Percentiles rank a stretch among this genome's conserved stretches.
Conservation (phyloP, 2,888 invertebrate species). For the Nemapogon koenigi region DNA sequence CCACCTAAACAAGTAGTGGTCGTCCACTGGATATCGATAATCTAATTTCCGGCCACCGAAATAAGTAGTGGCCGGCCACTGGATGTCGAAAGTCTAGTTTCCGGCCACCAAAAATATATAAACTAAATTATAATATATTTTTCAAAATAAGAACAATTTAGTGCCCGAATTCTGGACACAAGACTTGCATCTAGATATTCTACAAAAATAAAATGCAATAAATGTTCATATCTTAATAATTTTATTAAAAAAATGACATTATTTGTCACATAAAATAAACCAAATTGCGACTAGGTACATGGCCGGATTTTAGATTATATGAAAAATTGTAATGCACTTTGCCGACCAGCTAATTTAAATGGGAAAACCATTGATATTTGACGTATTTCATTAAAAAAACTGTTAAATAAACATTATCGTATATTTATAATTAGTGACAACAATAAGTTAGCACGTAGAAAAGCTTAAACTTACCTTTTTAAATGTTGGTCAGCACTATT, state of each 20-base stretch:
- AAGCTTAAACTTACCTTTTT: background rate
- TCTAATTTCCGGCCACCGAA: no score
- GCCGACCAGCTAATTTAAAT: background rate
- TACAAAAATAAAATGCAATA: background rate
- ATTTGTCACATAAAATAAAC: background rate
- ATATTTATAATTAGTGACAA: background rate
- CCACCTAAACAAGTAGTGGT: no score
- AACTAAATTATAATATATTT: background rate
- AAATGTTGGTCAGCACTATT: background rate
- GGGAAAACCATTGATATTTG: background rate
- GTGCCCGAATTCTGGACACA: background rate
- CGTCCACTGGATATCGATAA: no score
- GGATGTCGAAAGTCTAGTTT: background rate
- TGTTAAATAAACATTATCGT: background rate
- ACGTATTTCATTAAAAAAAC: background rate
- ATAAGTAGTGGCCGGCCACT: no score
- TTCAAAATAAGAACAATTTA: background rate
- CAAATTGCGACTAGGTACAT: background rate
- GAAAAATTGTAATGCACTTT: background rate
- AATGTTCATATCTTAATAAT: no score
- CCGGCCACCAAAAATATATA: background rate
- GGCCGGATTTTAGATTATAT: no score
- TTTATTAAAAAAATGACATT: background rate
- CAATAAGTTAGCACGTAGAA: background rate
- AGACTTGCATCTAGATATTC: background rate